Conservation (phyloP, 2,888 invertebrate genomes). For the Galerucella pusilla region DNA sequence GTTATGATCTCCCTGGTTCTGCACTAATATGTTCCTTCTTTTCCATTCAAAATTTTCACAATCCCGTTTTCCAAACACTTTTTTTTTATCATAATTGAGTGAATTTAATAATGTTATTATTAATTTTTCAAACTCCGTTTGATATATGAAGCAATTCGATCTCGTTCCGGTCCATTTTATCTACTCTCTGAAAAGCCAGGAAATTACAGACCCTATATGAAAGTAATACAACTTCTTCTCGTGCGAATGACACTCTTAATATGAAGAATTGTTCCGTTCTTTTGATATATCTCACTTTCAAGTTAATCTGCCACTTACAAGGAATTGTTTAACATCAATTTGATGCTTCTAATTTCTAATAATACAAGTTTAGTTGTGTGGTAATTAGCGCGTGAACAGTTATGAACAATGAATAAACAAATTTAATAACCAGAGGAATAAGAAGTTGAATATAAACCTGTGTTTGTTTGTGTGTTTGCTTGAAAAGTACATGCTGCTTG, state of each 20-base stretch:
- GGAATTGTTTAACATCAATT: slow-evolving; percentile 5
- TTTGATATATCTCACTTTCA: slow-evolving; percentile 43
- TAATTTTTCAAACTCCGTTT: neutral
- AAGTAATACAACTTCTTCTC: slow-evolving; percentile 51
- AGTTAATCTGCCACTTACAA: slow-evolving; percentile 38
- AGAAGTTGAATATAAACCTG: no score
- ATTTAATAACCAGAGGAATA: no score
- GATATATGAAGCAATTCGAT: neutral
- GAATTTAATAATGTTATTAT: neutral
- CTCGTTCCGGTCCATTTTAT: slow-evolving; percentile 38
- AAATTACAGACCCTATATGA: slow-evolving; percentile 50
- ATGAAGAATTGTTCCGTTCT: slow-evolving; percentile 46
- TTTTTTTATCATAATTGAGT: no score
- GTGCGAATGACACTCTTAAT: slow-evolving; percentile 52
- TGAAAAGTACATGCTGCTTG: no score
- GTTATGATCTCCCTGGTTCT: no score
- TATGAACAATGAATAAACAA: no score
- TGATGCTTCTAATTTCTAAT: neutral
- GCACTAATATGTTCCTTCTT: no score
- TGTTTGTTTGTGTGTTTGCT: no score
- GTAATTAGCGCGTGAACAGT: no score
- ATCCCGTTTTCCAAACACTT: no score
- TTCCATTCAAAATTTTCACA: no score
- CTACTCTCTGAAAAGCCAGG: slow-evolving; percentile 46
- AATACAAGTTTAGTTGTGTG: no score